Evolutionary conservation across 2,888 invertebrate genomes (phyloP).

Genomic region (Adelphocoris suturalis): DNA sequence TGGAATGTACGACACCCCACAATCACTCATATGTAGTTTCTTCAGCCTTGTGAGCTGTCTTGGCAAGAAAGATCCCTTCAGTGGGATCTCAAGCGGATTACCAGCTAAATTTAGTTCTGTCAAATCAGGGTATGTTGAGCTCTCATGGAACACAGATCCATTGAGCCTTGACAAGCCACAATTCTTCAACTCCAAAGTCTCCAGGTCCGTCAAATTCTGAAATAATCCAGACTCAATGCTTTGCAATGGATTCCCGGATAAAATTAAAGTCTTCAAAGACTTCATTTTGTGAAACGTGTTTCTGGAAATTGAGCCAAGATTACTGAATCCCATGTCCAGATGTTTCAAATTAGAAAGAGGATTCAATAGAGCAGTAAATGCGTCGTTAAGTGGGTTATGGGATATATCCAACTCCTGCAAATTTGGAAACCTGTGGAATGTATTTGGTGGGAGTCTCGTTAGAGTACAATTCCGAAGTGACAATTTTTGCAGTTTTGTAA

Average conservation of each 20-base stretch:
- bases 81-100: conserved; percentile 84
- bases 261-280: conserved; percentile 83
- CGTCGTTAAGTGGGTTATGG: conserved; percentile 83
- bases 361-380: conserved; percentile 83
- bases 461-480: conserved; percentile 85
- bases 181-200: conserved; percentile 85
- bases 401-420: conserved; percentile 86
- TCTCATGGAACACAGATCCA: conserved; percentile 85
- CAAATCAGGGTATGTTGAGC: conserved; percentile 84
- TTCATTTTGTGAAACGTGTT: conserved; percentile 86
- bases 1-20: conserved; percentile 83
- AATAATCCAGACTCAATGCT: conserved; percentile 85
- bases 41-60: conserved; percentile 84
- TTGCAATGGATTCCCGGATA: conserved; percentile 85
- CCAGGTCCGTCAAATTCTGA: conserved; percentile 84
- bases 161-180: conserved; percentile 84
- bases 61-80: conserved; percentile 83
- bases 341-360: conserved; percentile 85
- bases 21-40: conserved; percentile 84
- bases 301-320: conserved; percentile 83
- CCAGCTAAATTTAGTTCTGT: conserved; percentile 85
- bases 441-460: conserved; percentile 82
- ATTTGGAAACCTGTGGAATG: conserved; percentile 84
- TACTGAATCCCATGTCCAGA: conserved; percentile 87
- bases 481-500: conserved; percentile 84